Base-by-base conservation (phyloP, 2,888 invertebrate genomes). In the Xanthorhoe designata region DNA sequence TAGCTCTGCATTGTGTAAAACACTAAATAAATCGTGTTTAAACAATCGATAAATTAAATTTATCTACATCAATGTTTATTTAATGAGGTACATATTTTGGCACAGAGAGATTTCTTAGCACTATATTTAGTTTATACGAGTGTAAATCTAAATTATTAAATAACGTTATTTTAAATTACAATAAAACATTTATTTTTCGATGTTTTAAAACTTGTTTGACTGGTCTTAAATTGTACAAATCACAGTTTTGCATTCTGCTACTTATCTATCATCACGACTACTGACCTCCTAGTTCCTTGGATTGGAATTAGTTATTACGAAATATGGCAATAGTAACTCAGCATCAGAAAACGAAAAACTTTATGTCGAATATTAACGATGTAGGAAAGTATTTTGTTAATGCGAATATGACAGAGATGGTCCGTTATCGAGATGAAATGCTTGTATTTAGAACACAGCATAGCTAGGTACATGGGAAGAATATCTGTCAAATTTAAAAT, bases 81-180 rank as follows among this genome's bases (percentile, higher is more conserved):
- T 94, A 89, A 95, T 96, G 96, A 96, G 96, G 96, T 96, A 96
- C 96, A 95, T 94, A 94, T 96, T 96, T 96, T 96, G 96, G 96
- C 96, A 96, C 96, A 96, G 95, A 95, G 95, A 95, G 95, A 95
- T 94, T 94, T 87, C 91, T 92, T 92, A 92, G 74, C 85, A 78
- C 88, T 91, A 91, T 81, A 54, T 70, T 68, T 89, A 85, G 94
- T 94, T 85, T 92, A 88, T 86, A 88, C 85, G 84, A 89, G 87
- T 85, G 88, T 89, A 89, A 87, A 88, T 88, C 86, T 85, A 85
- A 66, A 83, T 77, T 82, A 77, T 85, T 87, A 83, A 77, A 82
- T 82, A 84, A 87, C 84, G 84, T 87, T 87, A 86, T 75, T 80
- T 86, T 85, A 85, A 80, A 84, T 85, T 86, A 86, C 90, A 86